Percentiles rank a stretch among this genome's conserved stretches.
Evolutionary conservation across 1,140 invertebrate genomes (phyloP).

Genomic region (Heliconius nattereri): DNA sequence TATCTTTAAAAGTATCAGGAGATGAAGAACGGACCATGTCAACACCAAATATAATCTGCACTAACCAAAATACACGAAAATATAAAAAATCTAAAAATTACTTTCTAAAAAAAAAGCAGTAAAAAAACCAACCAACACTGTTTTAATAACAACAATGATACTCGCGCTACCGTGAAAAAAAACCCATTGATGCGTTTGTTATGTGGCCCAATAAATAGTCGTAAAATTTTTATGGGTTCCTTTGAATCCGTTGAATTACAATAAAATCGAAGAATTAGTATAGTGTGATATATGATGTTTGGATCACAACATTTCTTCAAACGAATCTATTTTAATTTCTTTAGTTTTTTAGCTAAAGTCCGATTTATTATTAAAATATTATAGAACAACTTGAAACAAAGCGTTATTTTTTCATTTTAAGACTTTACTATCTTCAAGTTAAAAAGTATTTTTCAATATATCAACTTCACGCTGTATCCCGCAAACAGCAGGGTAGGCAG

Average conservation of each 20-base stretch:
- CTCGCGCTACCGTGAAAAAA: slow-evolving; percentile 20
- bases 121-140: neutral
- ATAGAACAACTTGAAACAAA: no score
- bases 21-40: neutral
- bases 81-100: no score
- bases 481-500: no score
- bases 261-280: slow-evolving; percentile 26
- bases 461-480: no score
- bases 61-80: neutral
- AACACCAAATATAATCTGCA: neutral
- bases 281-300: slow-evolving; percentile 25
- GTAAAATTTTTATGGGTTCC: slow-evolving; percentile 45
- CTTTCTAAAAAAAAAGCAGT: no score
- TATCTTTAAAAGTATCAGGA: no score
- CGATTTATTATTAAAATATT: neutral
- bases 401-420: no score
- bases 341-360: neutral
- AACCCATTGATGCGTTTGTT: slow-evolving; percentile 37
- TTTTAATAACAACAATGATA: slow-evolving; percentile 22
- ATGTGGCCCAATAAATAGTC: slow-evolving; percentile 43
- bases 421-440: no score
- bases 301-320: slow-evolving; percentile 2
- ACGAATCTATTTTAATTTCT: neutral
- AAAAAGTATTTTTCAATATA: no score
- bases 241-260: slow-evolving; percentile 24